Base-by-base conservation (phyloP, 1,140 invertebrate genomes). In the Habropoda laboriosa region DNA sequence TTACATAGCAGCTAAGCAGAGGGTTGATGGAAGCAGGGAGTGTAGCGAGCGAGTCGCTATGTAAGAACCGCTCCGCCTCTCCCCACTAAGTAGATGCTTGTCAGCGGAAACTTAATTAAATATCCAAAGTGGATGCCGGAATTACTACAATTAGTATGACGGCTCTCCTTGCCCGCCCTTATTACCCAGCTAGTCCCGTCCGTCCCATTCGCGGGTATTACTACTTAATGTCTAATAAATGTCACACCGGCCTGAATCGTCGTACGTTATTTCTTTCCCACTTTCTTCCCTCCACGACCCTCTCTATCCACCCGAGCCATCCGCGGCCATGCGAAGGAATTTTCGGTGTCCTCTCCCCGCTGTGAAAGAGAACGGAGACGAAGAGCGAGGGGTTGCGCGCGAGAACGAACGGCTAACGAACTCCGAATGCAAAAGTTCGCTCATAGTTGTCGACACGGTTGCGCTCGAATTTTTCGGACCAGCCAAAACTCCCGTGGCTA, bases 151-250 rank as follows among this genome's bases (percentile, higher is more conserved):
- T 93, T 92, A 92, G 91, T 92, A 92, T 91, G 90, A 91, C 89
- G 88, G 89, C 84, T 91, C 86, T 83, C 86, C 87, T 86, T 84
- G 86, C 88, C 88, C 73, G 68, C 76, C 87, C 89, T 93, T 91
- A 93, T 92, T 93, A 90, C 87, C 89, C 83, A 80, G 82, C 81
- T 89, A 89, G 88, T 88, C 88, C 88, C 81, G 89, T 90, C 86
- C 88, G 84, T 85, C 85, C 86, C 87, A 86, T 88, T 90, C 87
- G 83, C 87, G 86, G 88, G 87, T 92, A 92, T 93, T 93, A 92
- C 91, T 92, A 92, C 92, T 92, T 93, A 92, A 92, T 90, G 91
- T 92, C 92, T 93, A 92, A 93, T 93, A 93, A 93, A 92, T 89
- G 92, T 93, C 92, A 89, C 86, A 81, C 75, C 85, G 82, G 60